Evolutionary conservation across 2,113 vertebrate genomes (phyloP).

Genomic region (Heteronetta atricapilla): DNA sequence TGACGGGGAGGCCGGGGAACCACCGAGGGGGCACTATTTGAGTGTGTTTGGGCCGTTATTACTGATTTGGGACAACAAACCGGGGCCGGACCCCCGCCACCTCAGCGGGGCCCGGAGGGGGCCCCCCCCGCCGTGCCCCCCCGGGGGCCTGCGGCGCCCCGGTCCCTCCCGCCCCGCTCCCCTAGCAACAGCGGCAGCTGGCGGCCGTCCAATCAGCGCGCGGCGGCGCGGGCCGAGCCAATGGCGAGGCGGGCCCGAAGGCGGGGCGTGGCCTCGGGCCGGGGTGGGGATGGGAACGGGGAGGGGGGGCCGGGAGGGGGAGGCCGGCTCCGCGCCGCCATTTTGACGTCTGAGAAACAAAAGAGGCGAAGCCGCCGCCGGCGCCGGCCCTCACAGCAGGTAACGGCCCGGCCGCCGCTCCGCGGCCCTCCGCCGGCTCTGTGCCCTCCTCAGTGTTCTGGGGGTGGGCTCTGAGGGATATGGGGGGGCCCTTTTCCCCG

Average conservation of each 20-base stretch:
- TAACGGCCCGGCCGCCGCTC: background rate
- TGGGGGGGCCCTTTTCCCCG: no score
- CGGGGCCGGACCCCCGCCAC: no score
- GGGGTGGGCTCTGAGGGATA: no score
- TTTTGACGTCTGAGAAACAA: constrained; percentile 77
- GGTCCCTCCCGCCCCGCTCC: background rate
- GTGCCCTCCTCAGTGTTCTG: no score
- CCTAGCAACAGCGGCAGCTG: constrained; percentile 71
- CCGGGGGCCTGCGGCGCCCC: no score
- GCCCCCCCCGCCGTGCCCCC: no score
- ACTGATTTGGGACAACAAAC: no score
- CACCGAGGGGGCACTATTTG: background rate
- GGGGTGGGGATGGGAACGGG: background rate
- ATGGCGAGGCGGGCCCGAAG: background rate
- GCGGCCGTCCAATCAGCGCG: constrained; percentile 51
- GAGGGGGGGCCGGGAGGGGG: constrained; percentile 42
- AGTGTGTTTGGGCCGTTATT: no score
- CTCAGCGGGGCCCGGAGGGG: background rate
- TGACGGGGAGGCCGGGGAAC: background rate
- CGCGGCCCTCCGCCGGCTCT: no score
- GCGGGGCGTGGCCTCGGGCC: background rate
- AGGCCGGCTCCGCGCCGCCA: constrained; percentile 58
- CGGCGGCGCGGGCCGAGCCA: constrained; percentile 31
- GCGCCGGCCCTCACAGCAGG: constrained; percentile 15
- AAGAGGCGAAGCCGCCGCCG: constrained; percentile 55